Conservation (phyloP, 2,113 vertebrate species). For the Megaptera novaeangliae region DNA sequence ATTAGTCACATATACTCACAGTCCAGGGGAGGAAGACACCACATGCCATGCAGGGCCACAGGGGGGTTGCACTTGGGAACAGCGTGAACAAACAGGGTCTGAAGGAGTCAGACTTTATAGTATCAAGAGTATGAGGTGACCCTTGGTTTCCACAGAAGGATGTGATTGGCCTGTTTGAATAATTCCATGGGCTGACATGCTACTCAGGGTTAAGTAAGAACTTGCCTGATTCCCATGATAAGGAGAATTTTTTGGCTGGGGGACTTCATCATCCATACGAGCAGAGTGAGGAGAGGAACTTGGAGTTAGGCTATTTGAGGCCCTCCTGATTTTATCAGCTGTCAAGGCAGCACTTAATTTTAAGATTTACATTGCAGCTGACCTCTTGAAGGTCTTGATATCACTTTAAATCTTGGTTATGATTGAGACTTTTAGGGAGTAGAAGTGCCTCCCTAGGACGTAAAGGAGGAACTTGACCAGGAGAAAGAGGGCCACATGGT, state of each 20-base stretch:
- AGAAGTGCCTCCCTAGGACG: background rate
- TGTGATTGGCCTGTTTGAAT: background rate
- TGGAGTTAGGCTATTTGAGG: background rate
- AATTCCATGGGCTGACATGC: background rate
- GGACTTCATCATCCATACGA: background rate
- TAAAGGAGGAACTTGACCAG: background rate
- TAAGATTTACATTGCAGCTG: background rate
- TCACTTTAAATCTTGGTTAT: slow-evolving; percentile 28
- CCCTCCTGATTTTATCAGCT: slow-evolving; percentile 14
- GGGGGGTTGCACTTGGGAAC: background rate
- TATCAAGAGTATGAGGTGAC: background rate
- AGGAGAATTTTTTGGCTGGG: background rate
- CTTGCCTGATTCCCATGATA: background rate
- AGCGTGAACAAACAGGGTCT: background rate
- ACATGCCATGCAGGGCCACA: background rate
- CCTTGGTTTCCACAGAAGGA: background rate
- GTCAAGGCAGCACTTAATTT: slow-evolving; percentile 35
- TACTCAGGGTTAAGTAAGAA: background rate
- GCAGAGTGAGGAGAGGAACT: background rate
- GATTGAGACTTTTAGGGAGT: background rate
- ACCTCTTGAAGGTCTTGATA: background rate
- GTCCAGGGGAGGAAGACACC: background rate
- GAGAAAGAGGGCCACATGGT: background rate
- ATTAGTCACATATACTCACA: background rate
- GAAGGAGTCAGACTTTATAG: background rate